These are phyloP conservation scores for Saxidomus purpurata DNA, from an alignment of 1,140 invertebrate genomes.

Conservation along the genomic window DNA sequence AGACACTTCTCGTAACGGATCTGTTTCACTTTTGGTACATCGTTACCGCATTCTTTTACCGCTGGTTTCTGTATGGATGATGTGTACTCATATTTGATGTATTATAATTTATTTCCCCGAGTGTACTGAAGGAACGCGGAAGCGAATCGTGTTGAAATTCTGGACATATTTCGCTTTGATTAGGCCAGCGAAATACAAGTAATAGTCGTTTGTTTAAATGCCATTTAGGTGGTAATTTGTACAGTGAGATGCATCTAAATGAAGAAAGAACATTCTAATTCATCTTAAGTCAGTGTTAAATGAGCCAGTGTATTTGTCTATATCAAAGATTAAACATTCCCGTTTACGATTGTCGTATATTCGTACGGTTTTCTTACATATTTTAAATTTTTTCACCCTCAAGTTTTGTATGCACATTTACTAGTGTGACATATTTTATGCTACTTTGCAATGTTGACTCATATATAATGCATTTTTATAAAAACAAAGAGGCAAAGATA, in stretches of 20 bases:
- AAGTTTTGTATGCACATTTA: not conserved
- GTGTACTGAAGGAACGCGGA: constrained; percentile 13
- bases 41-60: no score
- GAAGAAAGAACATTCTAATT: not conserved
- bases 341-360: not conserved
- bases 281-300: not conserved
- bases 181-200: not conserved
- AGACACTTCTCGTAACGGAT: no score
- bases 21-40: no score
- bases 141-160: constrained; percentile 13
- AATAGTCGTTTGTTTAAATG: constrained; percentile 2
- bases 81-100: no score
- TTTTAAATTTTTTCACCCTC: not conserved
- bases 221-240: not conserved
- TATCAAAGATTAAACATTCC: not conserved
- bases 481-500: no score
- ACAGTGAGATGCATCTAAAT: not conserved
- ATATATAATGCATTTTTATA: no score
- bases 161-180: not conserved
- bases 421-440: not conserved
- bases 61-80: no score
- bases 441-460: no score
- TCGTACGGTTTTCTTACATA: not conserved
- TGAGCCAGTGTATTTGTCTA: not conserved
- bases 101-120: no score